Percentiles rank a stretch among this genome's conserved stretches.
Conservation (phyloP, 2,113 vertebrate species). For the Zeus faber region DNA sequence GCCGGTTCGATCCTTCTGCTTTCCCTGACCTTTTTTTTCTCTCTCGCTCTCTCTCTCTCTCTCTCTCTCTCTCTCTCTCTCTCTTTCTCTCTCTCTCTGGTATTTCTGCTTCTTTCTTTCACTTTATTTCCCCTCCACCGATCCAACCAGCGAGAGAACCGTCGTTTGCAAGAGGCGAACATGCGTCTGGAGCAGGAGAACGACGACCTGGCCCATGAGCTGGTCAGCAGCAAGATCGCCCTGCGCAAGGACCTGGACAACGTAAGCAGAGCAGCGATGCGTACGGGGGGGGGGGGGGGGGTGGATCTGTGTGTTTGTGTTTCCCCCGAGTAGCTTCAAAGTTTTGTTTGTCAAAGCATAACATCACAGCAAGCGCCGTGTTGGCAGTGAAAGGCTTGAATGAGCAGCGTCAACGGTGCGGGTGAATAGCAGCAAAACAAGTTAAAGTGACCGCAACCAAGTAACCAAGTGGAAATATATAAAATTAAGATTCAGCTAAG, state of each 20-base stretch:
- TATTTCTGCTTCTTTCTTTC: too few relatives aligned
- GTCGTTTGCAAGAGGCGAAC: slow-evolving; percentile 95
- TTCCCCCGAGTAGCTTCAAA: too few relatives aligned
- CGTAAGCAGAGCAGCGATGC: slow-evolving; percentile 71
- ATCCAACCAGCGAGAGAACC: slow-evolving; percentile 93
- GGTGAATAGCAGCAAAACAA: too few relatives aligned
- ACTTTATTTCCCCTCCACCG: too few relatives aligned
- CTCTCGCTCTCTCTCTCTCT: background rate
- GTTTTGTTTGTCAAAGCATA: too few relatives aligned
- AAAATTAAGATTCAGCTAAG: too few relatives aligned
- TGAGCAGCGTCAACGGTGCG: too few relatives aligned
- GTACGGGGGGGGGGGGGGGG: background rate
- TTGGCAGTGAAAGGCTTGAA: too few relatives aligned
- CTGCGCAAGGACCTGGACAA: slow-evolving; percentile 95
- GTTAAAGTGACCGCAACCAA: too few relatives aligned
- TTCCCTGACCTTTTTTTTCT: background rate
- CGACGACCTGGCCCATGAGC: slow-evolving; percentile 94
- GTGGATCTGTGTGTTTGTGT: background rate
- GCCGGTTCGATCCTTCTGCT: background rate
- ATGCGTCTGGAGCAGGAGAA: slow-evolving; percentile 99
- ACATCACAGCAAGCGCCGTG: too few relatives aligned
- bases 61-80: background rate
- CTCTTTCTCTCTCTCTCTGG: too few relatives aligned
- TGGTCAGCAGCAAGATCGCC: slow-evolving; percentile 98
- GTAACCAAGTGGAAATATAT: too few relatives aligned